Base-by-base conservation (phyloP, 2,888 invertebrate species). In the Lasiommata megera region DNA sequence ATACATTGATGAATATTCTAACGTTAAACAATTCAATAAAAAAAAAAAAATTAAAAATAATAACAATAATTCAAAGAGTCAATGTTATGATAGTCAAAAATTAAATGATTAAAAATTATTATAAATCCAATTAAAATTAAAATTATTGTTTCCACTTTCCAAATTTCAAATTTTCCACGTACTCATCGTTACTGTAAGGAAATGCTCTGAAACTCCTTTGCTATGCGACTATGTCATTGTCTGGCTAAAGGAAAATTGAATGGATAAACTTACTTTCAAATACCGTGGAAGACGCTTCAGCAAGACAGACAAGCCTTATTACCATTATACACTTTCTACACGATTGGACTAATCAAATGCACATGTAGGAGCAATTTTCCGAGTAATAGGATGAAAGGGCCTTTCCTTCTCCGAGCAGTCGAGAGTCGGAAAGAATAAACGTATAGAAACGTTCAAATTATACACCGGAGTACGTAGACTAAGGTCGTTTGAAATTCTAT, bases 371-470 rank as follows among this genome's bases (percentile, higher is more conserved):
- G 58, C 61, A 58, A 58, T 61, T 61, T 58, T 47, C 55, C 61
- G 46, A 58, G 58, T 58, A 55, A 61, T 52, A 53, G 61, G 52
- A 58, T 58, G 43, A 58, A 52, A 54, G 47, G 37, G 51, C 48
- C 40, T 58, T 61, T 47, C 51, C 59, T 53, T 18, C 38, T 38
- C 34, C 52, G 41, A 41, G 41, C 29, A 29, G 36, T 38, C 18
- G 47, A 44, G 23, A 56, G 38, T 64, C 63, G 62, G 60, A 62
- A 58, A 62, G 58, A 70, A 69, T 60, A 60, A 65, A 64, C 60
- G 66, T 64, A 64, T 67, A 67, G 65, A 67, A 67, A 67, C 64
- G 65, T 60, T 59, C 44, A 62, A 68, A 67, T 68, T 69, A 68
- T 69, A 66, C 67, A 46, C 44, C 50, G 63, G 61, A 58, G 55